Base-by-base conservation (phyloP, 2,797 vertebrate species). In the Euphonia xanthogaster region DNA sequence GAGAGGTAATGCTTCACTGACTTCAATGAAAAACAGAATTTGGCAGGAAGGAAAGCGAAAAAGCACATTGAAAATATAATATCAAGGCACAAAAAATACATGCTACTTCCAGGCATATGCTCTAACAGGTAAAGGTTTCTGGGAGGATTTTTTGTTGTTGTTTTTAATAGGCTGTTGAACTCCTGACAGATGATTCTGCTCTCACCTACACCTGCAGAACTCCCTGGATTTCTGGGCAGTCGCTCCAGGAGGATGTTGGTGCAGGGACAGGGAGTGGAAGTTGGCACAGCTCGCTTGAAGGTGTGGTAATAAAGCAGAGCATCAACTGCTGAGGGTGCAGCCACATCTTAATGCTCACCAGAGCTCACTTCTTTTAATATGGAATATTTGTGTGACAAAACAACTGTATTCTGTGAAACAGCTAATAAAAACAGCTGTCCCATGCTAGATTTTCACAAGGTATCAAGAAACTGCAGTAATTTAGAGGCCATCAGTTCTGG, bases 11-110 rank as follows among this genome's bases (percentile, higher is more conserved):
- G 70, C 66, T 73, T 94, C 85, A 90, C 85, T 90, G 95, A 94
- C 95, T 94, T 96, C 79, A 94, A 67, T 88, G 87, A 94, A 75
- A 81, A 91, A 88, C 54, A 95, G 82, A 91, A 84, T 76, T 93
- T 84, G 55, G 93, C 73, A 53, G 77, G 81, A 94, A 86, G 48
- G 76, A 84, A 90, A 80, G 76, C 4, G 0, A 70, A 88, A 82
- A 91, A 94, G 79, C 91, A 96, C 91, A 75, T 44, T 84, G 54
- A 68, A 94, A 91, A 31, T 71, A 68, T 47, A 86, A n/a, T 78
- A 92, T 51, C 89, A 81, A 83, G 67, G 74, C 71, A 92, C 95
- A 83, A 94, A 97, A 96, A 91, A 91, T 51, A 3, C 85, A 93
- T 93, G 92, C 95, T 94, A 55, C 90, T 92, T 88, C 78, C 91